Evolutionary conservation across 2,113 vertebrate genomes (phyloP).

Genomic region (Alaudala cheleensis): DNA sequence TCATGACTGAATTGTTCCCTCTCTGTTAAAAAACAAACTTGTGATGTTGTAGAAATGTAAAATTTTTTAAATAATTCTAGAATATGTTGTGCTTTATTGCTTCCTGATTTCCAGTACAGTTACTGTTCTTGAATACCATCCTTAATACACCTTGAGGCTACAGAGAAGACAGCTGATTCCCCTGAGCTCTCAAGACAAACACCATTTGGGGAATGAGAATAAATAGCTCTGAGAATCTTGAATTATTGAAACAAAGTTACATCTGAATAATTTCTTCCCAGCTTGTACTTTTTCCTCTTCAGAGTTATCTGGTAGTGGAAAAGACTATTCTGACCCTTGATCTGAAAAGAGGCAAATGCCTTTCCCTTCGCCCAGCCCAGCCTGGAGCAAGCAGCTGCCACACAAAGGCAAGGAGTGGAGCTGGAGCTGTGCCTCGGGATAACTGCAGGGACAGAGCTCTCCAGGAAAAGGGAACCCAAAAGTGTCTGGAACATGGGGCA

Average conservation of each 20-base stretch:
- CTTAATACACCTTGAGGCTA: constrained; percentile 8
- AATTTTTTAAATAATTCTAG: not conserved
- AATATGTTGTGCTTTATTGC: not conserved
- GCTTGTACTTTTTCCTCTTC: not conserved
- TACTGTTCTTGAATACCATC: not conserved
- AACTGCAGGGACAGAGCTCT: not conserved
- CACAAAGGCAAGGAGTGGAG: not conserved
- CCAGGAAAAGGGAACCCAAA: not conserved
- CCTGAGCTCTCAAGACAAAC: constrained; percentile 41
- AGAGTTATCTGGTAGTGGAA: not conserved
- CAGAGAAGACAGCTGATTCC: constrained; percentile 23
- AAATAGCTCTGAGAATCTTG: constrained; percentile 48
- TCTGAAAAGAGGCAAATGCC: not conserved
- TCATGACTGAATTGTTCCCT: not conserved
- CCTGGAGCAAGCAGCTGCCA: not conserved
- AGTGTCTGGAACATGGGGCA: not conserved
- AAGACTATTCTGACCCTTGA: not conserved
- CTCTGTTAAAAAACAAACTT: not conserved
- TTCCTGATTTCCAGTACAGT: not conserved
- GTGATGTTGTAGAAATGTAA: not conserved
- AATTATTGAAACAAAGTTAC: constrained; percentile 60
- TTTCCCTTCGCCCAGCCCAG: not conserved
- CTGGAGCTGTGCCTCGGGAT: accelerated
- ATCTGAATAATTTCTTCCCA: not conserved
- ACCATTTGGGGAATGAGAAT: constrained; percentile 24